phyloP scores from a whole-genome alignment of 2,888 invertebrate species.

The Stenotaenia linearis region DNA sequence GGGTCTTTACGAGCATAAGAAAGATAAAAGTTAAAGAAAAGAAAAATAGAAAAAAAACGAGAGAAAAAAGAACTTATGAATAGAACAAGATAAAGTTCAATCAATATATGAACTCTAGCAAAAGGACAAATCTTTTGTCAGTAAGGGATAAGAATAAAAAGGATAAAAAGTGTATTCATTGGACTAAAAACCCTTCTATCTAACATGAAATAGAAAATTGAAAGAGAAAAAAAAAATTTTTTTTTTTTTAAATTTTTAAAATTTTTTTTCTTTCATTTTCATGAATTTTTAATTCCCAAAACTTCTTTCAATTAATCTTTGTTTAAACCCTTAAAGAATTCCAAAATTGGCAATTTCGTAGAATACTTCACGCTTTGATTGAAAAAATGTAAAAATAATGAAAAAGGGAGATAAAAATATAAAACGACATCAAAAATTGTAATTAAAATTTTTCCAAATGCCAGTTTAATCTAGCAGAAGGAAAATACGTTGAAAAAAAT shows the following conservation, averaged over 20 bases:
- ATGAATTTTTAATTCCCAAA: too few species aligned
- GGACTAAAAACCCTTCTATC: not conserved
- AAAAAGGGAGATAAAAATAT: not conserved
- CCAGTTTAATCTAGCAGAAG: not conserved
- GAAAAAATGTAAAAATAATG: not conserved
- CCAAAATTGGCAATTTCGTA: too few species aligned
- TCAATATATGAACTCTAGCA: slow-evolving; percentile 20
- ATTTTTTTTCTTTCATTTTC: too few species aligned
- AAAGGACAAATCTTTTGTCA: slow-evolving; percentile 11
- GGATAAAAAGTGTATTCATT: not conserved
- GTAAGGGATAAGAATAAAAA: not conserved
- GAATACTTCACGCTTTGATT: not conserved
- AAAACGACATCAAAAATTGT: not conserved
- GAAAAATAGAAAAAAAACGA: not conserved
- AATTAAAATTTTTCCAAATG: not conserved
- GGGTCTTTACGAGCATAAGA: slow-evolving; percentile 15
- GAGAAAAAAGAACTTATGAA: not conserved
- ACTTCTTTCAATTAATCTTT: too few species aligned
- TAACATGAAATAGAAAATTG: not conserved
- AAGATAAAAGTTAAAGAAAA: slow-evolving; percentile 8
- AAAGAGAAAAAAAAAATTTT: not conserved
- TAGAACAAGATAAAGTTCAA: slow-evolving; percentile 24
- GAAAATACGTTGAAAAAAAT: not conserved
- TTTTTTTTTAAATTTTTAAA: not conserved
- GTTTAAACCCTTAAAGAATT: too few species aligned